Conservation (phyloP, 2,888 invertebrate species). For the Ennomos erosarius region DNA sequence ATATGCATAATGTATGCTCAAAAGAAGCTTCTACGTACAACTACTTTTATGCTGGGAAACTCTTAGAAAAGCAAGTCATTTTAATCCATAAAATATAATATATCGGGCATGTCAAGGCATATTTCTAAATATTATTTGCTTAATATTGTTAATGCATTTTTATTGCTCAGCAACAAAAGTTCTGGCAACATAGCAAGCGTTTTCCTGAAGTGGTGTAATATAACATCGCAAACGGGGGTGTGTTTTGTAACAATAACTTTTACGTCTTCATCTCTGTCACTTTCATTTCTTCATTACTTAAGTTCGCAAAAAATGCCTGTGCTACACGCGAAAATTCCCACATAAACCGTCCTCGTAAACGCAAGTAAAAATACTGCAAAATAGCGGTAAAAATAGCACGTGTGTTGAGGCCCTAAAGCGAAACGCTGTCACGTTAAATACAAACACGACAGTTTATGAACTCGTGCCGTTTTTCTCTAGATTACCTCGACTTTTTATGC, state of each 20-base stretch:
- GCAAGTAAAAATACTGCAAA: slow-evolving; percentile 35
- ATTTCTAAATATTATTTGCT: not conserved
- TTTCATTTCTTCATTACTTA: slow-evolving; percentile 34
- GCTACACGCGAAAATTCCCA: slow-evolving; percentile 31
- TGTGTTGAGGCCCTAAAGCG: slow-evolving; percentile 51
- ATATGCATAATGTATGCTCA: no score
- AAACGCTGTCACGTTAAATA: slow-evolving; percentile 33
- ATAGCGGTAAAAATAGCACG: slow-evolving; percentile 44
- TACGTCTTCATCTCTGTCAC: slow-evolving; percentile 26
- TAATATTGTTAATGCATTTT: slow-evolving; percentile 12
- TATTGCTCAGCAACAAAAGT: not conserved
- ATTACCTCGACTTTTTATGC: no score
- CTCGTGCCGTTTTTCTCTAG: slow-evolving; percentile 1
- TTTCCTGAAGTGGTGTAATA: slow-evolving; percentile 12
- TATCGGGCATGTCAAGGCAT: no score
- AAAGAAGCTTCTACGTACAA: no score
- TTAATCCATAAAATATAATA: no score
- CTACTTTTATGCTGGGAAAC: no score
- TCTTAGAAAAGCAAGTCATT: no score
- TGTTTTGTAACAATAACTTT: slow-evolving; percentile 29
- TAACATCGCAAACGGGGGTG: slow-evolving; percentile 11
- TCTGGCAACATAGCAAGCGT: not conserved
- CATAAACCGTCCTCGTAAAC: slow-evolving; percentile 38
- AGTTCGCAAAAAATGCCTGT: slow-evolving; percentile 33
- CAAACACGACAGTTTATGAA: slow-evolving; percentile 6